Conservation (phyloP, 2,888 invertebrate species). For the Rapana venosa region DNA sequence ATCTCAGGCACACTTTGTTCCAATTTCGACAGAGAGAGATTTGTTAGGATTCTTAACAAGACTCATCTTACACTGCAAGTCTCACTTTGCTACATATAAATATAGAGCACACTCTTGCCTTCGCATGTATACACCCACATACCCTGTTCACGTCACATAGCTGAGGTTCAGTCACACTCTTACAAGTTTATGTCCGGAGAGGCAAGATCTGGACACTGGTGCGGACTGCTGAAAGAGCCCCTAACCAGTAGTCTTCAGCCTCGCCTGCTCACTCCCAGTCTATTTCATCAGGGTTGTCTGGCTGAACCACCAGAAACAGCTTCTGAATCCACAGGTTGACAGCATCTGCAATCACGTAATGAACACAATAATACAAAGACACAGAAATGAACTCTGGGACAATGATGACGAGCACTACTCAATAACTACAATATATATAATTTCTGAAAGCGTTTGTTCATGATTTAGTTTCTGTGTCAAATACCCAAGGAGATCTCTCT, state of each 20-base stretch:
- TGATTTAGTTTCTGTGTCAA: background rate
- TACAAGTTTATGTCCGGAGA: too few species aligned
- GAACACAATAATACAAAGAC: too few species aligned
- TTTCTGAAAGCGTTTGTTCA: background rate
- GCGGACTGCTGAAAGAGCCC: background rate
- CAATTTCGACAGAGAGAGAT: background rate
- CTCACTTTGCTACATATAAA: background rate
- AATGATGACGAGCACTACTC: background rate
- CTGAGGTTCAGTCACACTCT: background rate
- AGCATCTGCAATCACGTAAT: constrained; percentile 54
- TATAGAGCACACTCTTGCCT: background rate
- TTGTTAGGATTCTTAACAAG: background rate
- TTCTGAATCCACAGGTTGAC: constrained; percentile 61
- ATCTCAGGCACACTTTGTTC: background rate
- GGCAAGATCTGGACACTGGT: background rate
- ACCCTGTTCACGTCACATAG: background rate
- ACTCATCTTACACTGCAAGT: background rate
- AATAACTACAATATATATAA: background rate
- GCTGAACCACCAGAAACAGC: constrained; percentile 59
- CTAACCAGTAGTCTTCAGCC: background rate
- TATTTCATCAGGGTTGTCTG: constrained; percentile 57
- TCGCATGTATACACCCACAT: background rate
- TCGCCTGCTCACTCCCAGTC: constrained; percentile 58
- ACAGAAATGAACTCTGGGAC: background rate
- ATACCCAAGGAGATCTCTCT: background rate